Base-by-base conservation (phyloP, 2,797 vertebrate species). In the Mionectes olivaceus region DNA sequence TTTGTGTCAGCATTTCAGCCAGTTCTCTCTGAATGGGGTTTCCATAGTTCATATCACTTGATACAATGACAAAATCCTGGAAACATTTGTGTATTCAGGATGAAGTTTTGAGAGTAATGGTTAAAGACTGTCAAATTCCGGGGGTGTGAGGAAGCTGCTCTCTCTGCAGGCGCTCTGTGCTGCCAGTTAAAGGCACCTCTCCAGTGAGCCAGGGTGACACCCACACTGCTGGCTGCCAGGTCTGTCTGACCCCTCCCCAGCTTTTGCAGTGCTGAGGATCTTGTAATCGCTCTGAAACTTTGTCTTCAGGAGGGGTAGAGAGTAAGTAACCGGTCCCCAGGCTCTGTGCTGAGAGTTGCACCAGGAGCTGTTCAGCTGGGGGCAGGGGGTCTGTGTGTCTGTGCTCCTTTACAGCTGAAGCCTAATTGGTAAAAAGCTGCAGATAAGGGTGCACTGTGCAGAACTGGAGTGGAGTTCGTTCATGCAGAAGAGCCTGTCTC, bases 361-460 rank as follows among this genome's bases (percentile, higher is more conserved):
- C 17, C 55, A 60, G 80, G 78, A 87, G 60, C 23, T 37, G 80
- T 93, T 55, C 41, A n/a, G 73, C 52, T 28, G 77, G 89, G 85
- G 87, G 59, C 70, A 77, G 46, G 57, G 57, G 65, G 49, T 80
- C 87, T 35, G 16, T 11, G 47, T n/a, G 57, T 24, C 24, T 61
- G 65, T 2, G 23, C 68, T 87, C 33, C 60, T 82, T 65, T 57
- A 17, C 3, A 3, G 73, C 87, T 52, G 50, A 52, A 52, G 89
- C 84, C 85, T 95, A 70, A 81, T 23, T 74, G 56, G 65, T 63
- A 35, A 63, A 63, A 70, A 83, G 44, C 77, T 0, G 27, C 28
- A 71, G 91, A 77, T 89, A 71, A 93, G 92, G 61, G 80, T 30
- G 37, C 37, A 2, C 52, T 74, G 89, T 91, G 86, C 63, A 83